Base-by-base conservation (phyloP, 2,797 vertebrate species). In the Lacerta viridis region DNA sequence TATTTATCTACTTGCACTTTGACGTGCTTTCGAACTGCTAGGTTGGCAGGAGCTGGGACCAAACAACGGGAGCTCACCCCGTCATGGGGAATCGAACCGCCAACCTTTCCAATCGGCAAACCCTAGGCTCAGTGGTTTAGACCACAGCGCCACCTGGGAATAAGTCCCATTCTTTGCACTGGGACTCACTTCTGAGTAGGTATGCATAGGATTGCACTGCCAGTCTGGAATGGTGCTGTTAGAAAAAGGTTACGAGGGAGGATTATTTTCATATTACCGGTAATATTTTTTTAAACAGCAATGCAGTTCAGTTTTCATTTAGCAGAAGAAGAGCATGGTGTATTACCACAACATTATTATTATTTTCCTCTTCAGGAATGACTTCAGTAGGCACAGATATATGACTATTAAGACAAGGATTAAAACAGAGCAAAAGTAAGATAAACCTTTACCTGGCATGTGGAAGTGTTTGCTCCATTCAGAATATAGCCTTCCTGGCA, bases 401-500 rank as follows among this genome's bases (percentile, higher is more conserved):
- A 66, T 66, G 23, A 25, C n/a, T 66, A 66, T 74, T 27, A 82
- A 75, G 5, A 55, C 64, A 18, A 8, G 20, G 71, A 43, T 15
- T 27, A 41, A 72, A 87, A 72, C n/a, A 82, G 25, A 82, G 46
- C 9, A 41, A 36, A 83, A 87, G 77, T 29, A 18, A 15, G 8
- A 25, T n/a, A 68, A 27, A 71, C 3, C 64, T 91, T 88, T 96
- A 99, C 99, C 97, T 98, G 97, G 96, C 99, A 99, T 1, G 97
- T 97, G 46, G 98, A 97, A 25, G 91, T 87, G 33, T 95, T 97
- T 87, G 96, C 94, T 80, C 98, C 98, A 85, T 96, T 95, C 90
- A 98, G 97, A 93, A 95, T 96, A 94, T 98, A 98, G 33, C 99
- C 99, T 93, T 98, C 95, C 84, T 93, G 89, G 88, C 99, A 99